phyloP scores from a whole-genome alignment of 2,113 vertebrate species.

The Dinomys branickii region DNA sequence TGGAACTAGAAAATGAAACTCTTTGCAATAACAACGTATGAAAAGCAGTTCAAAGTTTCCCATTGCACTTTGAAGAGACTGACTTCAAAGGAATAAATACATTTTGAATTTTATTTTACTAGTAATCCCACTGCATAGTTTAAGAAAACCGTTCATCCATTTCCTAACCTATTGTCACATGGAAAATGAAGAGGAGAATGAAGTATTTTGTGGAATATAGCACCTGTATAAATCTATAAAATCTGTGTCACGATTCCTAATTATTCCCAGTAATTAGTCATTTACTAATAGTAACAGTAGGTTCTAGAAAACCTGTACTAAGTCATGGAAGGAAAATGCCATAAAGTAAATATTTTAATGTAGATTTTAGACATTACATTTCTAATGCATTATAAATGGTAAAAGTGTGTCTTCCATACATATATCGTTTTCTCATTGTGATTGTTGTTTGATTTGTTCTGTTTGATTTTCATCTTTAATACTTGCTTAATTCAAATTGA shows the following conservation, averaged over 20 bases:
- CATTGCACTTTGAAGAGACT: slow-evolving; percentile 20
- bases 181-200: background rate
- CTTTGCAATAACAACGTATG: background rate
- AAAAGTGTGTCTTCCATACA: background rate
- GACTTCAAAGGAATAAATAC: background rate
- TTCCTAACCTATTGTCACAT: background rate
- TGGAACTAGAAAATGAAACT: slow-evolving; percentile 62
- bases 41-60: slow-evolving; percentile 14
- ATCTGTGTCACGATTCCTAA: background rate
- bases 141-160: background rate
- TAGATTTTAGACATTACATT: background rate
- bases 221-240: background rate
- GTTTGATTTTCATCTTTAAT: background rate
- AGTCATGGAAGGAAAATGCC: background rate
- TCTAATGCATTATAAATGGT: background rate
- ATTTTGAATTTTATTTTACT: slow-evolving; percentile 48
- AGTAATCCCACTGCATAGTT: background rate
- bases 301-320: background rate
- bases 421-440: background rate
- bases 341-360: background rate
- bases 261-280: background rate
- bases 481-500: background rate
- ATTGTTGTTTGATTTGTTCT: background rate
- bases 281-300: background rate
- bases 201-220: background rate